Evolutionary conservation across 2,888 invertebrate species (phyloP), one percentile per base, ranked within the genome.

Genomic region (Trichacis sp.): DNA sequence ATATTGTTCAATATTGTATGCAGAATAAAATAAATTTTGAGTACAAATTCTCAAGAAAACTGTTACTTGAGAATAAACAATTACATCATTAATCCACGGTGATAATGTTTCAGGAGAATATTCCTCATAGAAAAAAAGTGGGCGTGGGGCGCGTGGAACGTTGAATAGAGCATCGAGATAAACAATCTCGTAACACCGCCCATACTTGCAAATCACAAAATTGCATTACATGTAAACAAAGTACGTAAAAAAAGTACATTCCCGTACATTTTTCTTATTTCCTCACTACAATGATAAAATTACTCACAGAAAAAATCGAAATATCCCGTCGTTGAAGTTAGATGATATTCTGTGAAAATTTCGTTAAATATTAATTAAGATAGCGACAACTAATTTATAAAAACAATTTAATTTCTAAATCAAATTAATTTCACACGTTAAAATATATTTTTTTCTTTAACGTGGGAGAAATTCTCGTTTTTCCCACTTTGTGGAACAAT

Each of bases 151-250:
- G 87, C 89, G 6, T 93, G 93, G 91, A 91, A 91, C 73, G 87
- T 92, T 20, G 92, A 92, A 82, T 93, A 93, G 93, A 87, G 87
- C 30, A 87, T 92, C 17, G 88, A 89, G 61, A 87, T 93, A 49
- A 91, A 92, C 77, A 91, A 92, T 74, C 87, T 94, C 51, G 87
- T 92, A 72, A 91, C 89, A 9, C 87, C 90, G 11, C 92, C 92
- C 1, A 83, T 86, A 57, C 84, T 91, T 29, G 74, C 83, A 17
- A 87, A 86, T 1, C 88, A 90, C 53, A 90, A 89, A 74, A 87
- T 94, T 2, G 80, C 91, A 55, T 87, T 94, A 58, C 90, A 89
- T 74, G 88, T 93, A 55, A 90, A 91, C 86, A 92, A 93, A 90
- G 94, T 93, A 84, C 77, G 71, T 45, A 6, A 36, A 36, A 12